These are phyloP conservation scores for Nipponia nippon DNA, from an alignment of 2,113 vertebrate genomes.

Conservation along the genomic window DNA sequence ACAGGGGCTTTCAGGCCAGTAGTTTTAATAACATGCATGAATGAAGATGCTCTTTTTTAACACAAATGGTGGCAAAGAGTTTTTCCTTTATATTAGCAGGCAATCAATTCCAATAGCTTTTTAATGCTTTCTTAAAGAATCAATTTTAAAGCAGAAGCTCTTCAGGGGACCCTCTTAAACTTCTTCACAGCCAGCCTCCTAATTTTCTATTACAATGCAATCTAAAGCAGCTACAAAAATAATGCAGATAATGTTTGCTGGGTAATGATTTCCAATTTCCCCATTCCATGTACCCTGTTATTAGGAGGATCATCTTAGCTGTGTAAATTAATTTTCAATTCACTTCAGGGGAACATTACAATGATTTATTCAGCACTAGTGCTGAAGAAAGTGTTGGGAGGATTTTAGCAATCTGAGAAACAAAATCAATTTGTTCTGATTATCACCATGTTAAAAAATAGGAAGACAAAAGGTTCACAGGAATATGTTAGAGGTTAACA, in stretches of 20 bases:
- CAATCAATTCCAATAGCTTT: slow-evolving; percentile 90
- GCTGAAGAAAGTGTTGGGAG: slow-evolving; percentile 78
- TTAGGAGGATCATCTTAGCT: slow-evolving; percentile 87
- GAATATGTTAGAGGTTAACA: background rate
- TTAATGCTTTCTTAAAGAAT: slow-evolving; percentile 87
- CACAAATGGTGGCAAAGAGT: slow-evolving; percentile 79
- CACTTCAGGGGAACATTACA: slow-evolving; percentile 88
- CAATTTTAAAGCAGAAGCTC: slow-evolving; percentile 83
- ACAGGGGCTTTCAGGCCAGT: slow-evolving; percentile 81
- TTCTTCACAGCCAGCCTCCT: slow-evolving; percentile 78
- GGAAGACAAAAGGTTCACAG: background rate
- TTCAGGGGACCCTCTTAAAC: slow-evolving; percentile 80
- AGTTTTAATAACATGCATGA: slow-evolving; percentile 95
- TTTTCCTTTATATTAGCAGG: slow-evolving; percentile 85
- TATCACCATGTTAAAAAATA: slow-evolving; percentile 45
- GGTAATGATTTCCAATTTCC: slow-evolving; percentile 93
- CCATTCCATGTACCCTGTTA: slow-evolving; percentile 84
- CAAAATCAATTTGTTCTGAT: slow-evolving; percentile 85
- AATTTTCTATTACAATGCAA: slow-evolving; percentile 84
- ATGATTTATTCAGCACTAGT: slow-evolving; percentile 83
- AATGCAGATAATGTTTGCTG: slow-evolving; percentile 90
- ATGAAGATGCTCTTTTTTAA: slow-evolving; percentile 82
- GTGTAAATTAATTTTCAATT: slow-evolving; percentile 94
- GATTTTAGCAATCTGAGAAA: slow-evolving; percentile 79
- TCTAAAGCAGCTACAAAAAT: slow-evolving; percentile 83